phyloP scores from a whole-genome alignment of 37 sponge, comb jelly and placozoan genomes.

The Axinella damicornis region DNA sequence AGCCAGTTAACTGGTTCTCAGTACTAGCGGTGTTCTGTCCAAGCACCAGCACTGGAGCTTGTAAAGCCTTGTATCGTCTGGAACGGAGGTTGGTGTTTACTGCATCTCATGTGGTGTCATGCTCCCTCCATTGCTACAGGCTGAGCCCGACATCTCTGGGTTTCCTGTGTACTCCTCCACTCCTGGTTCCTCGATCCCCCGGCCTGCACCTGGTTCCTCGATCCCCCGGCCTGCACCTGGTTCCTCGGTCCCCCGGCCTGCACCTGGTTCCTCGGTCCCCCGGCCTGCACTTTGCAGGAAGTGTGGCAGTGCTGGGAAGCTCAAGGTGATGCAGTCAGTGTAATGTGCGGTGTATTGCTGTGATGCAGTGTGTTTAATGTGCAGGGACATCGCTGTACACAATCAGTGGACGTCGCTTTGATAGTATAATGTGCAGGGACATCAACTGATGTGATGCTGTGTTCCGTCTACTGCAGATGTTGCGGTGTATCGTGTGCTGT shows the following conservation, averaged over 20 bases:
- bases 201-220: no score
- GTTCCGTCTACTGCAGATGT: conserved; percentile 14
- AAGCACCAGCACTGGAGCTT: no score
- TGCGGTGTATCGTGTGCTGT: conserved; percentile 69
- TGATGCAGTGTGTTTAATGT: no score
- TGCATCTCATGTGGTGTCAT: not conserved
- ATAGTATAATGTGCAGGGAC: no score
- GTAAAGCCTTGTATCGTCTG: no score
- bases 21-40: no score
- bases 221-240: no score
- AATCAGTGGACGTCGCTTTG: not conserved
- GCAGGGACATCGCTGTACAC: not conserved
- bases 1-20: no score
- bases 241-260: not conserved
- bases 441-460: no score
- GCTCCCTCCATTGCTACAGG: not conserved
- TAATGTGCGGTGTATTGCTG: no score
- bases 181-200: no score
- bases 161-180: conserved; percentile 47
- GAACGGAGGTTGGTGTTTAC: no score
- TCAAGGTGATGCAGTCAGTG: not conserved
- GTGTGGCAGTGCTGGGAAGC: conserved; percentile 59
- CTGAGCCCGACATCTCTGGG: conserved; percentile 14
- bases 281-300: conserved; percentile 30
- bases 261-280: not conserved